Evolutionary conservation across 2,113 vertebrate species (phyloP).

Genomic region (Ptychochromis oligacanthus): DNA sequence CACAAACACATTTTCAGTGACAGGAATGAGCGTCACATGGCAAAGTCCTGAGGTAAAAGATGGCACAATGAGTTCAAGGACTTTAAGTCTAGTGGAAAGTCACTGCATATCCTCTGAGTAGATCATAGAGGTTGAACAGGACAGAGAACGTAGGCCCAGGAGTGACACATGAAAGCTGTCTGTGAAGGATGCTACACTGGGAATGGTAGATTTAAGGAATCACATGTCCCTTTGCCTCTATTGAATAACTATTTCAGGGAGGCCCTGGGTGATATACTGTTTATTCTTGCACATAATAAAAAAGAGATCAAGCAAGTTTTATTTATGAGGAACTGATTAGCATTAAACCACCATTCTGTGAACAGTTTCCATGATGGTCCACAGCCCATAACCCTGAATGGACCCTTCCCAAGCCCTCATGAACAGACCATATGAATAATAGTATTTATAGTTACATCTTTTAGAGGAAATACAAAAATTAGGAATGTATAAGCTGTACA

Average conservation of each 20-base stretch:
- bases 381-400: neutral
- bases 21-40: neutral
- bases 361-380: neutral
- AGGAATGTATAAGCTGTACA: neutral
- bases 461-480: neutral
- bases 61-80: neutral
- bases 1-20: slow-evolving; percentile 23
- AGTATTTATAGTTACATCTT: neutral
- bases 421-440: neutral
- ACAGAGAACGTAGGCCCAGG: slow-evolving; percentile 1
- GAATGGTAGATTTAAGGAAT: slow-evolving; percentile 27
- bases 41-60: slow-evolving; percentile 25
- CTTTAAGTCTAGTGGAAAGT: slow-evolving; percentile 15
- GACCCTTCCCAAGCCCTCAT: neutral
- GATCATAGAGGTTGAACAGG: slow-evolving; percentile 31
- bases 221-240: slow-evolving; percentile 11
- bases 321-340: slow-evolving; percentile 1
- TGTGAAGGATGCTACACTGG: slow-evolving; percentile 32
- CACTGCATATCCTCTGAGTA: neutral
- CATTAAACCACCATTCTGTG: neutral
- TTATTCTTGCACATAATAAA: slow-evolving; percentile 20
- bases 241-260: slow-evolving; percentile 1
- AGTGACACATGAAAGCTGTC: slow-evolving; percentile 36
- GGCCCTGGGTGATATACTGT: slow-evolving; percentile 8
- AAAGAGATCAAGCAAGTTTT: neutral